Evolutionary conservation across 2,888 invertebrate genomes (phyloP).

Genomic region (Tillus elongatus): DNA sequence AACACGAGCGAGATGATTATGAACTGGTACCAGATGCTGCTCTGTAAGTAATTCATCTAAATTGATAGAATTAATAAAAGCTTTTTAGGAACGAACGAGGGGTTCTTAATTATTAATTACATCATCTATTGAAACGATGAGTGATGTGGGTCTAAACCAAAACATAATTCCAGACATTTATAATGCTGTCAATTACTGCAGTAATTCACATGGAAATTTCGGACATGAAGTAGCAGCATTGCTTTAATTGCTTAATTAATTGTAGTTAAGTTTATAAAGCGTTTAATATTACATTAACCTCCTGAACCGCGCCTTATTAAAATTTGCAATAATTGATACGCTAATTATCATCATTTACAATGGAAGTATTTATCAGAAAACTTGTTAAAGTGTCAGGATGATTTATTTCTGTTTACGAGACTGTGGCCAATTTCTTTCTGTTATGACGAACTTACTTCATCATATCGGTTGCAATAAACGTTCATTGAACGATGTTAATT

Average conservation of each 20-base stretch:
- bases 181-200: conserved; percentile 2
- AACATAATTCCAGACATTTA: too few relatives aligned
- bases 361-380: too few relatives aligned
- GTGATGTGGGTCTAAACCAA: background rate
- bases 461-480: too few relatives aligned
- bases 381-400: too few relatives aligned
- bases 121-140: background rate
- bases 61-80: conserved; percentile 3
- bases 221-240: background rate
- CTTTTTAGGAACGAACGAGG: background rate
- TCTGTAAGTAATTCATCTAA: background rate
- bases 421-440: too few relatives aligned
- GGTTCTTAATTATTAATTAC: conserved; percentile 3
- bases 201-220: conserved; percentile 2
- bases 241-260: conserved; percentile 1
- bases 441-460: too few relatives aligned
- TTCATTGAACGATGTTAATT: too few relatives aligned
- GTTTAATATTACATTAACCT: conserved; percentile 19
- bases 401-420: too few relatives aligned
- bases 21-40: too few relatives aligned
- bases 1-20: too few relatives aligned
- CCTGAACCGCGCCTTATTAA: background rate
- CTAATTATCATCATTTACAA: too few relatives aligned
- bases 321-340: too few relatives aligned
- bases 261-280: conserved; percentile 17